A percentile compares a stretch with the other conserved stretches of the same genome.
Conservation (phyloP, 1,140 invertebrate genomes). For the Trichoplusia ni region DNA sequence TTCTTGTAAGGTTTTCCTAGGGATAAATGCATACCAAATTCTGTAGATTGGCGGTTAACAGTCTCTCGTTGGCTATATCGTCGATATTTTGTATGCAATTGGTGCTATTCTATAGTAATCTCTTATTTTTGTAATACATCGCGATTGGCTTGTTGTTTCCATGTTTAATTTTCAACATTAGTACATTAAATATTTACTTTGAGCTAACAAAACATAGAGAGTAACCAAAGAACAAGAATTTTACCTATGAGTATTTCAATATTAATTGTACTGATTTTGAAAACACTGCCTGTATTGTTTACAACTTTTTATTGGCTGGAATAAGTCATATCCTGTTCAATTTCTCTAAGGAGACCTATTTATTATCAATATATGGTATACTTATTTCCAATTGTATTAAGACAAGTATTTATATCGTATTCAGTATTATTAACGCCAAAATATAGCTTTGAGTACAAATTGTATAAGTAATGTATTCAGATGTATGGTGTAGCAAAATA, state of each 20-base stretch:
- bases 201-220: too few species aligned
- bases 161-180: background rate
- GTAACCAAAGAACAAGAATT: too few species aligned
- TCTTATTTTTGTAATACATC: conserved; percentile 22
- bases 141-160: conserved; percentile 2
- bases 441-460: conserved; percentile 32
- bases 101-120: conserved; percentile 39
- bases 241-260: too few species aligned
- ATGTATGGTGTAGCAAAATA: too few species aligned
- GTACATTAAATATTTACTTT: background rate
- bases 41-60: background rate
- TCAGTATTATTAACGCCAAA: conserved; percentile 43
- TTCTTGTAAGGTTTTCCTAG: too few species aligned
- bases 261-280: too few species aligned
- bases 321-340: too few species aligned
- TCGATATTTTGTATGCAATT: conserved; percentile 37
- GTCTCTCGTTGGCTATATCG: background rate
- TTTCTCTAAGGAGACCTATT: background rate
- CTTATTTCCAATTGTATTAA: conserved; percentile 8
- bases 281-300: too few species aligned
- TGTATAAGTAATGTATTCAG: background rate
- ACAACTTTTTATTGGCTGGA: too few species aligned
- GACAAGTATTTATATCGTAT: conserved; percentile 23
- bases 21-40: background rate
- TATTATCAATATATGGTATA: conserved; percentile 11